Base-by-base conservation (phyloP, 2,888 invertebrate genomes). In the Andrena haemorrhoa region DNA sequence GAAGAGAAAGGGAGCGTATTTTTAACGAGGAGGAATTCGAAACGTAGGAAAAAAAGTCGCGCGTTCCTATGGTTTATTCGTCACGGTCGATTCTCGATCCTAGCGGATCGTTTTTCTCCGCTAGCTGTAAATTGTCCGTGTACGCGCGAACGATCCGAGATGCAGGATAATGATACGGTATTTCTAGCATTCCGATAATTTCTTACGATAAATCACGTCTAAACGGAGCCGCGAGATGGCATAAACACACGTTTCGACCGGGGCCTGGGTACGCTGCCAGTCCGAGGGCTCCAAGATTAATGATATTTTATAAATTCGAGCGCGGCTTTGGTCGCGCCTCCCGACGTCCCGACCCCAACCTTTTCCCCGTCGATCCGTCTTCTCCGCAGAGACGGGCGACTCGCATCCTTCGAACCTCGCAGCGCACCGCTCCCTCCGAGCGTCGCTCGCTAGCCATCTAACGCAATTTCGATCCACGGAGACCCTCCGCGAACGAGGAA, bases 181-280 rank as follows among this genome's bases (percentile, higher is more conserved):
- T 92, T 93, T 93, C 93, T 93, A 93, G 92, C 93, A 93, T 94
- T 94, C 92, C 90, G 92, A 93, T 93, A 92, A 93, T 93, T 92
- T 92, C 90, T 91, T 87, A 89, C 90, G 90, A 93, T 94, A 94
- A 94, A 93, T 93, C 93, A 93, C 83, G 85, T 83, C 89, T 92
- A 93, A 93, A 92, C 92, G 92, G 92, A 89, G 83, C 87, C 90
- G 79, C 86, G 86, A 87, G 93, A 92, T 92, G 91, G 90, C 87
- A 89, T 93, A 92, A 92, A 92, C 92, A 92, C 89, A 92, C 91
- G 92, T 89, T 92, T 86, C 89, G 85, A 77, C 81, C 86, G 70
- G 82, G 83, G 82, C 86, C 75, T 76, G 56, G 51, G 86, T 84
- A 85, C 89, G 86, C 87, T 87, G 84, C 84, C 83, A 83, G 70